Evolutionary conservation across 2,113 vertebrate genomes (phyloP).

Genomic region (Macroglossus sobrinus): DNA sequence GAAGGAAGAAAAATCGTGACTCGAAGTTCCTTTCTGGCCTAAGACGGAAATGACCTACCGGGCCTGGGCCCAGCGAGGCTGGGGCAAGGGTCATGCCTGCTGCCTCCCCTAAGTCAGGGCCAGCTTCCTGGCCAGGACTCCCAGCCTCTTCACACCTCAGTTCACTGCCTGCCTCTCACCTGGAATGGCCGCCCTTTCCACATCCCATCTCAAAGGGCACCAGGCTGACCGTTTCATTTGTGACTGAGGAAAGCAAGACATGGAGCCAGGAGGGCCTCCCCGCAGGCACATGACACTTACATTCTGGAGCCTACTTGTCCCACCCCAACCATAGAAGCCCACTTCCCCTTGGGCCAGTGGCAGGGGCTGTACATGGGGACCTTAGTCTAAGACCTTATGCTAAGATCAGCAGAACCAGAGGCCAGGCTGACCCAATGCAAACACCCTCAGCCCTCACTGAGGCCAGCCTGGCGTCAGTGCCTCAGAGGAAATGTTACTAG

Average conservation of each 20-base stretch:
- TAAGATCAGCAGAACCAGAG: slow-evolving; percentile 37
- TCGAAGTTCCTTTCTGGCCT: not conserved
- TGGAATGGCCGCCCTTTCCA: not conserved
- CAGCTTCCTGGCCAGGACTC: not conserved
- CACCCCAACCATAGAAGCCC: not conserved
- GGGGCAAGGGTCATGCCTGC: not conserved
- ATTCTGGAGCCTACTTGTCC: not conserved
- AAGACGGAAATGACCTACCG: slow-evolving; percentile 43
- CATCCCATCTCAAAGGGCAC: not conserved
- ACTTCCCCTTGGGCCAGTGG: slow-evolving; percentile 3
- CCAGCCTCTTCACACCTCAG: not conserved
- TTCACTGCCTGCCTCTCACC: not conserved
- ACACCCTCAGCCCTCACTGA: not conserved
- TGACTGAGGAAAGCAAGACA: not conserved
- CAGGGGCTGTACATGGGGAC: not conserved
- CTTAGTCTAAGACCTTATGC: no score
- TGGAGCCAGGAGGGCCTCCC: not conserved
- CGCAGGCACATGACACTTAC: no score
- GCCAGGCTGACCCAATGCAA: not conserved
- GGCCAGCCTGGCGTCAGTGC: not conserved
- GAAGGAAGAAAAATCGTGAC: slow-evolving; percentile 11
- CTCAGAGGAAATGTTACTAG: slow-evolving; percentile 11
- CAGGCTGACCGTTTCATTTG: not conserved
- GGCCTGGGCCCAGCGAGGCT: not conserved
- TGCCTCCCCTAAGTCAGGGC: not conserved